A percentile compares a stretch with the other conserved stretches of the same genome.
phyloP scores from a whole-genome alignment of 2,113 vertebrate genomes.

The Vombatus ursinus region DNA sequence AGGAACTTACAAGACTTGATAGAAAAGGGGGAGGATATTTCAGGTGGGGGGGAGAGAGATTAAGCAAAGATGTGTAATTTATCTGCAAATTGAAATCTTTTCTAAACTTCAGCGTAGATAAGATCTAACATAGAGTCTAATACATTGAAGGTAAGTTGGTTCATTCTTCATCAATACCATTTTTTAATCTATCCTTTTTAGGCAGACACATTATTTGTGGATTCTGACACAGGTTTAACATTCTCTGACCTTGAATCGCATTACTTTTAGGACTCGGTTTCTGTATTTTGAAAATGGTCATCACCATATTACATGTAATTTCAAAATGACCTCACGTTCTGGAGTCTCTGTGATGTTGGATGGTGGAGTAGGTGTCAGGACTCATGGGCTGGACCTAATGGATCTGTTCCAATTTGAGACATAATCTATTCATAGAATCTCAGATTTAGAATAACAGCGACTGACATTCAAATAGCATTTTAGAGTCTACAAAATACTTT shows the following conservation, averaged over 20 bases:
- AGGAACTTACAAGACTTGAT: neutral
- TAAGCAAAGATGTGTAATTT: neutral
- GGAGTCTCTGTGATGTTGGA: neutral
- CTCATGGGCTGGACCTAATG: neutral
- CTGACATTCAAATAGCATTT: neutral
- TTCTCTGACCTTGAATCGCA: too few relatives aligned
- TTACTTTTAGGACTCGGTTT: too few relatives aligned
- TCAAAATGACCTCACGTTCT: neutral
- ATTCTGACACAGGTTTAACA: too few relatives aligned
- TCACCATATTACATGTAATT: neutral
- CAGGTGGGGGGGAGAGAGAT: neutral
- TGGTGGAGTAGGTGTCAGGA: neutral
- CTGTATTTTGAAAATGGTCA: too few relatives aligned
- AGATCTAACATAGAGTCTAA: neutral
- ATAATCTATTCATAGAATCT: neutral
- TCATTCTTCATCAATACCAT: too few relatives aligned
- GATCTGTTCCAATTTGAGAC: neutral
- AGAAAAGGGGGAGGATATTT: neutral
- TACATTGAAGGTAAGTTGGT: too few relatives aligned
- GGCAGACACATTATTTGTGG: too few relatives aligned
- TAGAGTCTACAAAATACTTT: neutral
- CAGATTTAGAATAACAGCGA: neutral
- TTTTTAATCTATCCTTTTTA: too few relatives aligned
- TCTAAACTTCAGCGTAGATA: neutral
- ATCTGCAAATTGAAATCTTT: neutral